These are phyloP conservation scores for Plecotus auritus DNA, from an alignment of 2,113 vertebrate species.

Conservation along the genomic window DNA sequence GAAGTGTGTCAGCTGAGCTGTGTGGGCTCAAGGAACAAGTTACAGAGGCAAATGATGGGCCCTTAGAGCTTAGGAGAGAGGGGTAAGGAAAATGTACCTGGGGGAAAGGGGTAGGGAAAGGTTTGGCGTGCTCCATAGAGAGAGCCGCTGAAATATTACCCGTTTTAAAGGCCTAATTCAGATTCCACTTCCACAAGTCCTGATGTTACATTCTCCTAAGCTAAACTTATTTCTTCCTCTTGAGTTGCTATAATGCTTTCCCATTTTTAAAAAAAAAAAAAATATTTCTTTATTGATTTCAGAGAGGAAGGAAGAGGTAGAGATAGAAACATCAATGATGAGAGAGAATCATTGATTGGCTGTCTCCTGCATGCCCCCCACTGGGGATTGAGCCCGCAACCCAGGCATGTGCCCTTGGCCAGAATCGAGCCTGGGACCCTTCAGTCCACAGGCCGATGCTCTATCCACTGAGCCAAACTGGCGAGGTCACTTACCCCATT, in stretches of 20 bases:
- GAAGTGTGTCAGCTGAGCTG: background rate
- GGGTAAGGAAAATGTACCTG: background rate
- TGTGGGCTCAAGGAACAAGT: background rate
- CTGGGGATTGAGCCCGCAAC: no score
- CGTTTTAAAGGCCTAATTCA: constrained; percentile 20
- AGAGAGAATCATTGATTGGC: no score
- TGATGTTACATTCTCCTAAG: background rate
- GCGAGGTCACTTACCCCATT: background rate
- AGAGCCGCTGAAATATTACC: background rate
- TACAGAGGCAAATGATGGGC: background rate
- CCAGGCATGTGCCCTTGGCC: no score
- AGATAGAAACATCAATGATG: no score
- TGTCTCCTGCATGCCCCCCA: no score
- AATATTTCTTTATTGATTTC: no score
- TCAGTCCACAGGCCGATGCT: no score
- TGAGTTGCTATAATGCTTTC: background rate
- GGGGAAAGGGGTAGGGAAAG: background rate
- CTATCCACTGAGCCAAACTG: no score
- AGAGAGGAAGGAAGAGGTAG: no score
- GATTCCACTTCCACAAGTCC: background rate
- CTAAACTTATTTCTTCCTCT: background rate
- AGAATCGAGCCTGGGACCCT: no score
- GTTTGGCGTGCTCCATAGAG: background rate
- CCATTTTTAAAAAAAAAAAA: no score
- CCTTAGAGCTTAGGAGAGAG: background rate